Conservation (phyloP, 2,888 invertebrate species). For the Cylloceria caligata region DNA sequence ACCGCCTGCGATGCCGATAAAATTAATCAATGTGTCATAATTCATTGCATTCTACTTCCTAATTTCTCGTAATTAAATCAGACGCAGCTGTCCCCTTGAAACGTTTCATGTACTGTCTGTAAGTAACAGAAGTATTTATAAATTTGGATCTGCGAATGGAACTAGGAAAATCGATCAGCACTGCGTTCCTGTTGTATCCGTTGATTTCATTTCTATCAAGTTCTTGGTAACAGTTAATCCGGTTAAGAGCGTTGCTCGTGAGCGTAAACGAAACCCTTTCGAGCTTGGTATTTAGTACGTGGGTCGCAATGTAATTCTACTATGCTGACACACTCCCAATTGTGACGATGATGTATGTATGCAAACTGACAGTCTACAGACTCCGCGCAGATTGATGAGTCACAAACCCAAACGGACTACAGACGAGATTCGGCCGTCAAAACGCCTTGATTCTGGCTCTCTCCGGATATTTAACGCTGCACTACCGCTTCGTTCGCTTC, state of each 20-base stretch:
- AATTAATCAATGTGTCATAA: slow-evolving; percentile 14
- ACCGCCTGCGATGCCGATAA: slow-evolving; percentile 29
- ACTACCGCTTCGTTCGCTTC: slow-evolving; percentile 2
- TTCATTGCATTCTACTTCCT: slow-evolving; percentile 9
- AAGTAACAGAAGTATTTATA: slow-evolving; percentile 29
- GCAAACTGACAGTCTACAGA: slow-evolving; percentile 18
- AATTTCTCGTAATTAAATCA: slow-evolving; percentile 26
- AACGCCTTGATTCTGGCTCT: slow-evolving; percentile 28
- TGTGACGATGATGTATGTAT: background rate
- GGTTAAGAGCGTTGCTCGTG: slow-evolving; percentile 24
- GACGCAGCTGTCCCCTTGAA: slow-evolving; percentile 35
- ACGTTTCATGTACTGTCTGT: slow-evolving; percentile 23
- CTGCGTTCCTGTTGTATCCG: background rate
- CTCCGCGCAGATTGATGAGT: slow-evolving; percentile 54
- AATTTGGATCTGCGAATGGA: slow-evolving; percentile 14
- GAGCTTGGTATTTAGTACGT: slow-evolving; percentile 3
- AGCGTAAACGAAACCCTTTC: slow-evolving; percentile 28
- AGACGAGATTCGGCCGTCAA: slow-evolving; percentile 45
- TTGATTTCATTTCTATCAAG: slow-evolving; percentile 25
- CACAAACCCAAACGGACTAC: slow-evolving; percentile 40
- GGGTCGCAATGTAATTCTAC: slow-evolving; percentile 45
- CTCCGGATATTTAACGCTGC: slow-evolving; percentile 1
- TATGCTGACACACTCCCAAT: slow-evolving; percentile 5
- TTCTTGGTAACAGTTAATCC: slow-evolving; percentile 47
- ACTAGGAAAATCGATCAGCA: slow-evolving; percentile 5